A percentile compares a stretch with the other conserved stretches of the same genome.
Evolutionary conservation across 2,113 vertebrate species (phyloP).

Genomic region (Neoarius graeffei): DNA sequence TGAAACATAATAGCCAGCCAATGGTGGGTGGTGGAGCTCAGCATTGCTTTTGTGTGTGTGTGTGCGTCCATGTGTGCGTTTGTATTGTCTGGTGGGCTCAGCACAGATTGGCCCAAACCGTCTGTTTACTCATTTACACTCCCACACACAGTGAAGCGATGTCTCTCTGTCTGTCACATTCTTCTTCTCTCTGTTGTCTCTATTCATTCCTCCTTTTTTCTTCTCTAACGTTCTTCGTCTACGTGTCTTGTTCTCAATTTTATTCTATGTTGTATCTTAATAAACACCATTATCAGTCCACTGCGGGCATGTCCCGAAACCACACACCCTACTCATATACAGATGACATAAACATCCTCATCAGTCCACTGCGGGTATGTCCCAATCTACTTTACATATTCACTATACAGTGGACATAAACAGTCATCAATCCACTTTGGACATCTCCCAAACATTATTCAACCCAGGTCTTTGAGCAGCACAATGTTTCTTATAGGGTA

Average conservation of each 20-base stretch:
- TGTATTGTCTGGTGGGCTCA: conserved; percentile 29
- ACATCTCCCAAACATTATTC: not conserved
- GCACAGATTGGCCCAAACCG: conserved; percentile 47
- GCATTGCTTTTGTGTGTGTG: conserved; percentile 61
- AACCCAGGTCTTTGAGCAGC: not conserved
- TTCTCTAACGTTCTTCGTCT: not conserved
- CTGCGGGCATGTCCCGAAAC: not conserved
- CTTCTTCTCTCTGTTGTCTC: not conserved
- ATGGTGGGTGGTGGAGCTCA: conserved; percentile 50
- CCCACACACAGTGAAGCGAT: conserved; percentile 29
- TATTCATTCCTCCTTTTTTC: not conserved
- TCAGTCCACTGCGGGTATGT: not conserved
- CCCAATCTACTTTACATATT: not conserved
- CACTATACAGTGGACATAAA: not conserved
- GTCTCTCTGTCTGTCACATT: conserved; percentile 22
- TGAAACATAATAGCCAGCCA: conserved; percentile 65
- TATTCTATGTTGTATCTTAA: not conserved
- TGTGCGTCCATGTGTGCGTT: conserved; percentile 11
- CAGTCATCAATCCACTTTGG: not conserved
- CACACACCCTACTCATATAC: too few relatives aligned
- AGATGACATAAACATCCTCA: too few relatives aligned
- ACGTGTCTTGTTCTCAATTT: not conserved
- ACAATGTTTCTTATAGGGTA: not conserved
- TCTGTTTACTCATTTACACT: conserved; percentile 48
- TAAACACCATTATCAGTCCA: not conserved